Base-by-base conservation (phyloP, 2,888 invertebrate genomes). In the Melieria crassipennis region DNA sequence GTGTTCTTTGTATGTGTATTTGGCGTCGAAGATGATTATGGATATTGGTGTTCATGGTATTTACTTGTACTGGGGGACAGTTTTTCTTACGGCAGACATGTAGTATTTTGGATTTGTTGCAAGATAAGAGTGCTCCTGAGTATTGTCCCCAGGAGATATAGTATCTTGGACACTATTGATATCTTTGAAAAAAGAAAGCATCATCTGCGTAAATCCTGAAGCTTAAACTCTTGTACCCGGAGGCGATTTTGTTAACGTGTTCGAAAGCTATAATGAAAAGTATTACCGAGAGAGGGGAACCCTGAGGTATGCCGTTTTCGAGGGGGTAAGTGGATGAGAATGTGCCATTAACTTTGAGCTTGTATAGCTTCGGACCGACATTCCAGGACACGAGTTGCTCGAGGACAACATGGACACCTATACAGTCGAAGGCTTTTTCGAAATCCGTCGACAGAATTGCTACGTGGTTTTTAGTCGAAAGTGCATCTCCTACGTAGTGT, bases 361-460 rank as follows among this genome's bases (percentile, higher is more conserved):
- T 43, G 30, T 45, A 69, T 45, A 67, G 42, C 60, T 67, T 72
- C 11, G 55, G 42, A 16, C 62, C 72, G 13, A 65, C 16, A 9
- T 13, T 46, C 65, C 58, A 71, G 45, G 16, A n/a, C 55, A 52
- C 58, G 7, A 71, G 61, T 30, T 73, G 65, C 13, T 73, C 55
- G 1, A 72, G 57, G 7, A 72, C 58, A 46, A 72, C 30, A 16
- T 73, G 69, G 6, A 65, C 4, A 1, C 70, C 70, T 7, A 73
- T 66, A 30, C 72, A 57, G 42, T 70, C 73, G 52, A 69, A 75
- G 5, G 70, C 69, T 62, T 62, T 68, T 66, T 66, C 70, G 13
- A 73, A 73, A 11, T 72, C 70, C 7, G 63, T 70, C 10, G 60
- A 65, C 47, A 61, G 55, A 6, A 68, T 56, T 7, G 62, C 68